Evolutionary conservation across 1,140 invertebrate genomes (phyloP), one percentile per base, ranked within the genome.

Genomic region (Drosophila orena): DNA sequence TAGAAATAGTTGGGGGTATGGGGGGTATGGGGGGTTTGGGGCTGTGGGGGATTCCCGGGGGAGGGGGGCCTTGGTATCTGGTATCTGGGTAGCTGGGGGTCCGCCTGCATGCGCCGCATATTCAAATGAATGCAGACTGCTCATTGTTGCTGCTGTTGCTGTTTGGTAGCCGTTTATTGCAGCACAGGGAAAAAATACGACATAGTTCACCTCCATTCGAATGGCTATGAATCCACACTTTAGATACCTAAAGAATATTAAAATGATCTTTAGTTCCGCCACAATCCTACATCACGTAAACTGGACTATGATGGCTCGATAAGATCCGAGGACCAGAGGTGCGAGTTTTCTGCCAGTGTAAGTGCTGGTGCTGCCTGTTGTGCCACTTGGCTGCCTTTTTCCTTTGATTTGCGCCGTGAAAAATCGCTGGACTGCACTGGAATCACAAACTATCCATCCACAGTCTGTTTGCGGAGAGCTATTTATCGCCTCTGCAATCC

Each of bases 71-170:
- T n/a, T 7, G n/a, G 15, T 44, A 44, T 20, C 42, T 10, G 6
- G 15, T 44, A 44, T 20, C 42, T 10, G 35, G 42, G 49, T 52
- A 58, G 53, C 61, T 68, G 42, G 66, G 60, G 72, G 60, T 38
- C 72, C 74, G 74, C 74, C 83, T 88, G 79, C 84, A 88, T 65
- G 76, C 60, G 71, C 56, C 72, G 59, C 71, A 65, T 88, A 88
- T 88, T 89, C 84, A 88, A 88, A 88, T 88, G 83, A 88, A 84
- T 81, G 78, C 81, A 86, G 56, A 42, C 47, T 59, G 62, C 46
- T 74, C 61, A 61, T 59, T 72, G 58, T 59, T 59, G 40, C 40
- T 50, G 20, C 20, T 55, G 34, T 47, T 60, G 71, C 49, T 64
- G 42, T 20, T 44, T 44, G 35, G 24, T 61, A 47, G 59, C 43